These are phyloP conservation scores for Acestrorhynchus altus DNA, from an alignment of 2,797 vertebrate genomes.

Conservation along the genomic window DNA sequence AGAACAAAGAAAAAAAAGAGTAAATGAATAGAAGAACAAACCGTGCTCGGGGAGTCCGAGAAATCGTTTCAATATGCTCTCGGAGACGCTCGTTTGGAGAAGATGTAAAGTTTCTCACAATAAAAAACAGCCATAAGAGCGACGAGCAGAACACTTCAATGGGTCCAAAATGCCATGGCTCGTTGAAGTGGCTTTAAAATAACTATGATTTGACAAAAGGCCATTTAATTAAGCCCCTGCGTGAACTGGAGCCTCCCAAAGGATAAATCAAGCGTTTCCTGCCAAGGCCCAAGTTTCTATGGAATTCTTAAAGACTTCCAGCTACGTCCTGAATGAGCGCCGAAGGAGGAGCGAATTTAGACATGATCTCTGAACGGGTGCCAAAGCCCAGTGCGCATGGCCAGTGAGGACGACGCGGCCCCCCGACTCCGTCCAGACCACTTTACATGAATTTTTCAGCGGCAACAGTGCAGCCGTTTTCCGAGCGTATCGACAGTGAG, in stretches of 20 bases:
- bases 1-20: not conserved
- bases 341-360: constrained; percentile 17
- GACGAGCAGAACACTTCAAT: constrained; percentile 41
- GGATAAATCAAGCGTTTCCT: constrained; percentile 31
- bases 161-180: constrained; percentile 44
- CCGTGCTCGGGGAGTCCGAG: constrained; percentile 25
- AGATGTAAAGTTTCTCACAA: constrained; percentile 37
- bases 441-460: constrained; percentile 58
- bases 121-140: constrained; percentile 39
- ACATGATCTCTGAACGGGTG: constrained; percentile 6
- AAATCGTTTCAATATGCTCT: constrained; percentile 51
- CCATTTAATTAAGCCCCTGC: constrained; percentile 31
- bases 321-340: not conserved
- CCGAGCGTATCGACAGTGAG: constrained; percentile 18
- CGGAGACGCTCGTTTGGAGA: not conserved
- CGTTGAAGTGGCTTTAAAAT: constrained; percentile 52
- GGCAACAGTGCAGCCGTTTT: constrained; percentile 31
- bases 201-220: constrained; percentile 44
- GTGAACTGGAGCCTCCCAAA: constrained; percentile 25
- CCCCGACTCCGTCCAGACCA: constrained; percentile 39
- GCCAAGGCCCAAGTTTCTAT: not conserved
- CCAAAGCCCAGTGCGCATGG: constrained; percentile 17
- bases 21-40: constrained; percentile 29
- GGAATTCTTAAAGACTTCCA: constrained; percentile 14
- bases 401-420: constrained; percentile 40